These are phyloP conservation scores for Amphimallon solstitiale DNA, from an alignment of 2,888 invertebrate genomes.

Conservation along the genomic window DNA sequence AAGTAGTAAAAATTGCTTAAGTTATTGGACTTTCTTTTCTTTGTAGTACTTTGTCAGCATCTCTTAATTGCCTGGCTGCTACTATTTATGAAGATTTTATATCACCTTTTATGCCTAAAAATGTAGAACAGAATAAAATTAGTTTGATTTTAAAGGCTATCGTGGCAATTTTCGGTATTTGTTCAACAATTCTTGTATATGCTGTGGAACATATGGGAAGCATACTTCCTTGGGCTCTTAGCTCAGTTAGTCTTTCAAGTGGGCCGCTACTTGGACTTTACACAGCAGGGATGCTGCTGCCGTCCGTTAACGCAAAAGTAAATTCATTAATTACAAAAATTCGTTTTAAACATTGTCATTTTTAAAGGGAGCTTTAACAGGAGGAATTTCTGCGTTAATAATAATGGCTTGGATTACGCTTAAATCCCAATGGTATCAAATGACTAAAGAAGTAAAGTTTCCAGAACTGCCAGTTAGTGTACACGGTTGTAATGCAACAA, in stretches of 20 bases:
- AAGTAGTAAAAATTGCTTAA: too few species aligned
- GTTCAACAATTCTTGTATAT: slow-evolving; percentile 78
- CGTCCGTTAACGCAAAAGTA: slow-evolving; percentile 60
- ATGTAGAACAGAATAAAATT: slow-evolving; percentile 65
- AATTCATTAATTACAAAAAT: slow-evolving; percentile 62
- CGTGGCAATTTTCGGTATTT: slow-evolving; percentile 66
- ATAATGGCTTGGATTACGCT: slow-evolving; percentile 51
- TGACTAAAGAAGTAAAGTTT: slow-evolving; percentile 45
- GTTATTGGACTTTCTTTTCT: too few species aligned
- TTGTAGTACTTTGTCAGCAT: slow-evolving; percentile 71
- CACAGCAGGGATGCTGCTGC: slow-evolving; percentile 73
- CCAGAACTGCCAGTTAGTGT: slow-evolving; percentile 53
- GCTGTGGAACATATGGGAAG: slow-evolving; percentile 73
- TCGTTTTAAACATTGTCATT: background rate
- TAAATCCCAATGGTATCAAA: slow-evolving; percentile 52
- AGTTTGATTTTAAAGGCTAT: slow-evolving; percentile 70
- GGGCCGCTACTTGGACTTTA: slow-evolving; percentile 75
- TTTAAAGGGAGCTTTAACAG: slow-evolving; percentile 58
- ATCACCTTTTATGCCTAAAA: slow-evolving; percentile 65
- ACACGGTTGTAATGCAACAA: slow-evolving; percentile 41
- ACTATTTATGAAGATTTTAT: slow-evolving; percentile 74
- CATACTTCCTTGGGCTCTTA: slow-evolving; percentile 72
- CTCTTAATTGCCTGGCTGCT: slow-evolving; percentile 72
- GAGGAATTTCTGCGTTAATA: slow-evolving; percentile 40
- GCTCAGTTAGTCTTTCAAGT: slow-evolving; percentile 71